Conservation (phyloP, 2,797 vertebrate species). For the Lates japonicus region DNA sequence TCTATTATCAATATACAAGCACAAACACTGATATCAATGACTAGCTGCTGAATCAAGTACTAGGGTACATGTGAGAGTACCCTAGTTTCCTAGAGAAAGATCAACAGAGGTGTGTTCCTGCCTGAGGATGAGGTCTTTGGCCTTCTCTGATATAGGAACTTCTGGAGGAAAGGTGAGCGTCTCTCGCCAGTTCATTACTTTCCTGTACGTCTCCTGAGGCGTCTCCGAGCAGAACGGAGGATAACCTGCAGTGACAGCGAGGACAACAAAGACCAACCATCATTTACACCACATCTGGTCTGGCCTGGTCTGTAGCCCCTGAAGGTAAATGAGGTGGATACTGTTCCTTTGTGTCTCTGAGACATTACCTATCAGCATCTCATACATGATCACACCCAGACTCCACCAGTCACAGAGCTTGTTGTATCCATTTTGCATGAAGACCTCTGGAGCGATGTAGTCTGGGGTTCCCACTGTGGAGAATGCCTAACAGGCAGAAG, state of each 20-base stretch:
- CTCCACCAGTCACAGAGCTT: slow-evolving; percentile 99
- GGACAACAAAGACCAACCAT: background rate
- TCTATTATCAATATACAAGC: background rate
- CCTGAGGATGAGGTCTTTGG: slow-evolving; percentile 98
- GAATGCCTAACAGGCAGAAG: slow-evolving; percentile 87
- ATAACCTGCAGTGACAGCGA: slow-evolving; percentile 87
- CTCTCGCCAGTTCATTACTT: slow-evolving; percentile 99
- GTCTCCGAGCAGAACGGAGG: slow-evolving; percentile 99
- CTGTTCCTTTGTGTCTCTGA: no score
- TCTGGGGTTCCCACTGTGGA: slow-evolving; percentile 97
- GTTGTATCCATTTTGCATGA: slow-evolving; percentile 98
- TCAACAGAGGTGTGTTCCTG: slow-evolving; percentile 40
- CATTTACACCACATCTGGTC: background rate
- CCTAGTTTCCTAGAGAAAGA: no score
- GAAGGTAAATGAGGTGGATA: background rate
- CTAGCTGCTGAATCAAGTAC: background rate
- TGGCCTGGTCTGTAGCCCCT: background rate
- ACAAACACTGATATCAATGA: background rate
- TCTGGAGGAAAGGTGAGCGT: slow-evolving; percentile 97
- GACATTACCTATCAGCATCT: slow-evolving; percentile 95
- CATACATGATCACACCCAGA: slow-evolving; percentile 98
- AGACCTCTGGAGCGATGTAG: slow-evolving; percentile 97
- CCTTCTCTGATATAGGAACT: slow-evolving; percentile 98
- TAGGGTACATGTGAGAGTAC: background rate
- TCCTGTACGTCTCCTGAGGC: slow-evolving; percentile 98